Conservation (phyloP, 2,797 vertebrate genomes). For the Brotula barbata region DNA sequence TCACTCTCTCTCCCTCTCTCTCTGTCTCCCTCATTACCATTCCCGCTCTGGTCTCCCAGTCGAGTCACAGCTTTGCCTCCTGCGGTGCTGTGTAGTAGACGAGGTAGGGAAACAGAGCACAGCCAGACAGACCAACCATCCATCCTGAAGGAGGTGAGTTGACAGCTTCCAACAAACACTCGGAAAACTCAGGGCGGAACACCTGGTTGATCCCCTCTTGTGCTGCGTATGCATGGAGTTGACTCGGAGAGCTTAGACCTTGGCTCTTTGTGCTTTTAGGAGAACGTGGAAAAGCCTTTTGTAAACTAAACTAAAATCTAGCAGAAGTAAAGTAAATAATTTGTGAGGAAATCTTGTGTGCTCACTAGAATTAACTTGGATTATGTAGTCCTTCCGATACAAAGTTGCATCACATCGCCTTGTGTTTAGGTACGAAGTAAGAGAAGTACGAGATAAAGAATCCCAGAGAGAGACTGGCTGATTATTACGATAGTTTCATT, state of each 20-base stretch:
- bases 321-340: constrained; percentile 24
- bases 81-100: constrained; percentile 7
- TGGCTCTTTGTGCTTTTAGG: constrained; percentile 19
- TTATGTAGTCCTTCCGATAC: constrained; percentile 34
- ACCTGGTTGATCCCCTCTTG: constrained; percentile 8
- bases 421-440: neutral
- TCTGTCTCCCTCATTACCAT: constrained; percentile 37
- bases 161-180: constrained; percentile 16
- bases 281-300: constrained; percentile 2
- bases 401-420: constrained; percentile 25
- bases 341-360: constrained; percentile 18
- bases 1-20: constrained; percentile 10
- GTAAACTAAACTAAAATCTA: constrained; percentile 5
- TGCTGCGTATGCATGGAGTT: constrained; percentile 3
- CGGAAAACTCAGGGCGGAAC: constrained; percentile 1
- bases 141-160: constrained; percentile 59
- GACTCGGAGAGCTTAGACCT: neutral
- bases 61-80: constrained; percentile 42
- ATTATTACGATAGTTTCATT: too few species aligned
- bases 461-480: neutral
- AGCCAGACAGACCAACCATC: constrained; percentile 16
- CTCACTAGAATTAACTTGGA: constrained; percentile 42
- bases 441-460: too few species aligned
- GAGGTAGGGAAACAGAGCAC: constrained; percentile 22
- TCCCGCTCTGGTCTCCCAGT: constrained; percentile 52